Base-by-base conservation (phyloP, 2,888 invertebrate genomes). In the Tachina fera region DNA sequence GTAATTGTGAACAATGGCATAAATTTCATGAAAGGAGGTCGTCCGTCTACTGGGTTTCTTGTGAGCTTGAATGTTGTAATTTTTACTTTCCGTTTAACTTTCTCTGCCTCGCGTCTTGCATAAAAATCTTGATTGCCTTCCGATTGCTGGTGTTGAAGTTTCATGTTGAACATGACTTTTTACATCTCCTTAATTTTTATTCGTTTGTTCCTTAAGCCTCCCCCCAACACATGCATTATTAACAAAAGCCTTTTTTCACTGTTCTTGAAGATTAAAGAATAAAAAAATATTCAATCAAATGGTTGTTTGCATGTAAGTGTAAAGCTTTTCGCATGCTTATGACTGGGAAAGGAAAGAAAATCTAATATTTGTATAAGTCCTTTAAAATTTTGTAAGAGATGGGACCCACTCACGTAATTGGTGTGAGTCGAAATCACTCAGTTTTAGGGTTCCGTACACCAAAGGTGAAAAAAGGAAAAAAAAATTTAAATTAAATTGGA, bases 221-320 rank as follows among this genome's bases (percentile, higher is more conserved):
- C 56, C 67, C 71, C 45, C 10, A 19, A 9, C 39, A 47, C 31
- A 51, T 43, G 43, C 47, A 31, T 51, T 67, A 31, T 51, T 67
- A 19, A 9, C 39, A 47, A 16, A 51, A 51, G 43, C 47, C 31
- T 47, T 67, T 67, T n/a, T 41, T 16, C 1, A n/a, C 43, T 67
- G 49, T 51, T 78, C 58, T 67, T 60, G 9, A 76, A 83, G 86
- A 86, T 86, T 83, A 86, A 86, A 86, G 86, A 86, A 83, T 83
- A 6, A 86, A 86, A 83, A 86, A 31, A 86, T n/a, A 83, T 79
- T 86, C 86, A 86, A 86, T 86, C 83, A 80, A 79, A 76, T 51
- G 39, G 43, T 60, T 53, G 19, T 76, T 80, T 68, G 78, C 13
- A 19, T 67, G 49, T 41, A 58, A 68, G 67, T 78, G 31, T 65